Evolutionary conservation across 2,113 vertebrate genomes (phyloP).

Genomic region (Laticauda colubrina): DNA sequence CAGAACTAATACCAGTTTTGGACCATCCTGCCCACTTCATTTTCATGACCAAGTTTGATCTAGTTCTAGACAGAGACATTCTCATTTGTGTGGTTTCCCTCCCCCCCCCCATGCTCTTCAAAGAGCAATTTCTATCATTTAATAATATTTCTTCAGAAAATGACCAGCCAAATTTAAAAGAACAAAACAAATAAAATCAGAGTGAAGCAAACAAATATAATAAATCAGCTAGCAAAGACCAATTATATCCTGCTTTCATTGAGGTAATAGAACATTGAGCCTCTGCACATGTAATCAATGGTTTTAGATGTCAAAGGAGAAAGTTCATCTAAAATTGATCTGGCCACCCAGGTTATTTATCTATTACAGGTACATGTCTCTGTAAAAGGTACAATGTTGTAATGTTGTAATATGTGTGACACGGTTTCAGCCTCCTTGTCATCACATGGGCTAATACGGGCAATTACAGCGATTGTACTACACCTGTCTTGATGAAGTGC

Average conservation of each 20-base stretch:
- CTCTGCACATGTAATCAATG: not conserved
- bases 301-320: not conserved
- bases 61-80: not conserved
- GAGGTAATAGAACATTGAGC: not conserved
- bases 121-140: not conserved
- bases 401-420: not conserved
- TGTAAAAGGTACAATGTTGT: not conserved
- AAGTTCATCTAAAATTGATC: not conserved
- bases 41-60: not conserved
- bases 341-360: not conserved
- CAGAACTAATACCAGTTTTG: not conserved
- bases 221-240: not conserved
- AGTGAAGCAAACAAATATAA: not conserved
- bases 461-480: too few relatives aligned
- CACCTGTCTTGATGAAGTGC: not conserved
- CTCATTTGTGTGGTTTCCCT: not conserved
- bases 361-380: not conserved
- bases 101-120: accelerated
- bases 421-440: too few relatives aligned
- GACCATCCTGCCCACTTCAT: not conserved
- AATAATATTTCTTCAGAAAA: not conserved
- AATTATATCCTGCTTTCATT: not conserved
- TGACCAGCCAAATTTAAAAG: not conserved
- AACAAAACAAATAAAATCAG: not conserved
- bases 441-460: too few relatives aligned